Evolutionary conservation across 2,797 vertebrate genomes (phyloP).

Genomic region (Naso thynnoides): DNA sequence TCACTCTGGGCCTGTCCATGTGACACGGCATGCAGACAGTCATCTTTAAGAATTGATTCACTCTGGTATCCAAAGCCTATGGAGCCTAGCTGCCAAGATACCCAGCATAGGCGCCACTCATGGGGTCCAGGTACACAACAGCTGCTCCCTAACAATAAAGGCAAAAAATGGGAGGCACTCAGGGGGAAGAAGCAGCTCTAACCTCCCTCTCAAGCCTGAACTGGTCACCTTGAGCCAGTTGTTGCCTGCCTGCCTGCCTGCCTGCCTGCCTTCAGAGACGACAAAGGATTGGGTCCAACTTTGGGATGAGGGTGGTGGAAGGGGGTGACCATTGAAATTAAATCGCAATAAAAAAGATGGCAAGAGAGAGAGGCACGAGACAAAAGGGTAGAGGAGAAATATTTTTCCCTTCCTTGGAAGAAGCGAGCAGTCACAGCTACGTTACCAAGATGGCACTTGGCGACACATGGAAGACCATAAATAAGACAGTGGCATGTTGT

Average conservation of each 20-base stretch:
- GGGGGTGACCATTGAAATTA: slow-evolving; percentile 58
- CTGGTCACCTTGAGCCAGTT: slow-evolving; percentile 88
- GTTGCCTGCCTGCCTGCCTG: slow-evolving; percentile 74
- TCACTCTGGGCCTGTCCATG: slow-evolving; percentile 77
- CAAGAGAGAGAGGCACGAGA: neutral
- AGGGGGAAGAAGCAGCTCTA: slow-evolving; percentile 82
- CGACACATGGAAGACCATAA: slow-evolving; percentile 77
- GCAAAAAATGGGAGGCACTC: slow-evolving; percentile 84
- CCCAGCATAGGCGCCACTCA: slow-evolving; percentile 81
- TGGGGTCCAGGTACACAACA: slow-evolving; percentile 86
- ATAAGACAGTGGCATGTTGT: slow-evolving; percentile 82
- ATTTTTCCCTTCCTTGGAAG: slow-evolving; percentile 75
- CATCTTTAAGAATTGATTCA: slow-evolving; percentile 89
- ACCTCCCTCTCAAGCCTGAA: slow-evolving; percentile 79
- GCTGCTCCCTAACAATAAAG: slow-evolving; percentile 87
- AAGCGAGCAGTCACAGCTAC: slow-evolving; percentile 51
- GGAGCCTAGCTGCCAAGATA: slow-evolving; percentile 85
- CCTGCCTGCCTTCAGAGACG: slow-evolving; percentile 73
- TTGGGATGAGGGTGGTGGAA: slow-evolving; percentile 57
- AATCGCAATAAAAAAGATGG: slow-evolving; percentile 53
- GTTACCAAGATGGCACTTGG: slow-evolving; percentile 69
- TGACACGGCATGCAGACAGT: slow-evolving; percentile 81
- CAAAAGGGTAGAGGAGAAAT: slow-evolving; percentile 35
- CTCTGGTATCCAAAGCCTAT: slow-evolving; percentile 85
- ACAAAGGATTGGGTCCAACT: slow-evolving; percentile 69